Evolutionary conservation across 2,888 invertebrate genomes (phyloP), one percentile per base, ranked within the genome.

Genomic region (Trissolcus japonicus): DNA sequence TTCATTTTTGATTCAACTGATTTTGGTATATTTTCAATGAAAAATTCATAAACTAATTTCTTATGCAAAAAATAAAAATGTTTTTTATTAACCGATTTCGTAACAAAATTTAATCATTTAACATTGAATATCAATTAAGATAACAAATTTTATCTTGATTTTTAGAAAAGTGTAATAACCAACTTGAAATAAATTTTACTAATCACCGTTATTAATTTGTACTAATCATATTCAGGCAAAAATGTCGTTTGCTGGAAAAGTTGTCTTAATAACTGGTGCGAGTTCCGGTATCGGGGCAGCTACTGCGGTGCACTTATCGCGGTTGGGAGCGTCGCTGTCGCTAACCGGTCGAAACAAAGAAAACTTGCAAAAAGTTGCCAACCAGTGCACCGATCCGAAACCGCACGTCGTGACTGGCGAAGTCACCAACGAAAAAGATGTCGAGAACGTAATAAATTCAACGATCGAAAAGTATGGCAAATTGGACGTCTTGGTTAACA

Each of bases 201-300:
- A 19, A 19, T 19, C 19, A 19, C 1, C 2, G 19, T 19, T 19
- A 19, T 0, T 35, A 35, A 35, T 35, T 35, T 3, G 11, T 35
- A 4, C 2, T 11, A 35, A 35, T 35, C 1, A 35, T 11, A 1
- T 68, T n/a, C 16, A 66, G 67, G 1, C 48, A 7, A 66, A 71
- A 48, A 89, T 89, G 92, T 90, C 91, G 88, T 94, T 94, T 83
- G 89, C 91, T 51, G 94, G 93, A 43, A 94, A 94, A 92, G 94
- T 94, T 4, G 92, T 94, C 11, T 89, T 94, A 60, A 92, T 94
- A 79, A 94, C 94, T 51, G 96, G 96, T 59, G 95, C 95, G 0
- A 95, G 95, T 88, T 95, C 95, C 16, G 96, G 96, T 6, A 96
- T 96, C 79, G 96, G 96, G 4, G 94, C 94, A 50, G 94, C 94